Percentiles rank a stretch among this genome's conserved stretches.
Evolutionary conservation across 2,888 invertebrate species (phyloP).

Genomic region (Chloroclysta siterata): DNA sequence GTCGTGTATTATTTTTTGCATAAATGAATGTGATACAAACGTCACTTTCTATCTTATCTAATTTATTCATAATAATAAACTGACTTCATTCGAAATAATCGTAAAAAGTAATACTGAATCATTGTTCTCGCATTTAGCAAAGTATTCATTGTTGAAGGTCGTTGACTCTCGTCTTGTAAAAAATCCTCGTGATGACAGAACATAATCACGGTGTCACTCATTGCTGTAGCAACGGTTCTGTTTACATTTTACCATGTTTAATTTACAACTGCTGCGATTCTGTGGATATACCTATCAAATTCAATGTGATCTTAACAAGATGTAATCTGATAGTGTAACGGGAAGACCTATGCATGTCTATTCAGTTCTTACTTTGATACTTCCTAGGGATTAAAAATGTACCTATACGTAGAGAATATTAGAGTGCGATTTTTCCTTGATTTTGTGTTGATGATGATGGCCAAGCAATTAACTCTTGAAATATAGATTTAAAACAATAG

Average conservation of each 20-base stretch:
- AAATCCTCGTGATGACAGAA: slow-evolving; percentile 13
- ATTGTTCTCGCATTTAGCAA: slow-evolving; percentile 4
- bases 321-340: not conserved
- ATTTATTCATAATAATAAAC: too few relatives aligned
- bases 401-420: too few relatives aligned
- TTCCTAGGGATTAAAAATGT: not conserved
- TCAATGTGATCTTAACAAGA: not conserved
- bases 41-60: too few relatives aligned
- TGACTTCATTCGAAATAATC: not conserved
- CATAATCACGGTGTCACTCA: slow-evolving; percentile 10
- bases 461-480: not conserved
- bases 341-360: not conserved
- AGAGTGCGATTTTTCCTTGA: too few relatives aligned
- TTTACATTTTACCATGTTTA: slow-evolving; percentile 9
- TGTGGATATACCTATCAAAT: not conserved
- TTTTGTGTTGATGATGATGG: too few relatives aligned
- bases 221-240: slow-evolving; percentile 9
- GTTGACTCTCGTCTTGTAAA: slow-evolving; percentile 2
- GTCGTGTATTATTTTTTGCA: not conserved
- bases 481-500: not conserved
- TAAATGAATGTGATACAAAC: not conserved
- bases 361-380: not conserved
- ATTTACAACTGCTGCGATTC: not conserved
- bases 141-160: slow-evolving; percentile 12
- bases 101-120: not conserved